phyloP scores from a whole-genome alignment of 92 coral and sea anemone species.

The Bergia sp. region DNA sequence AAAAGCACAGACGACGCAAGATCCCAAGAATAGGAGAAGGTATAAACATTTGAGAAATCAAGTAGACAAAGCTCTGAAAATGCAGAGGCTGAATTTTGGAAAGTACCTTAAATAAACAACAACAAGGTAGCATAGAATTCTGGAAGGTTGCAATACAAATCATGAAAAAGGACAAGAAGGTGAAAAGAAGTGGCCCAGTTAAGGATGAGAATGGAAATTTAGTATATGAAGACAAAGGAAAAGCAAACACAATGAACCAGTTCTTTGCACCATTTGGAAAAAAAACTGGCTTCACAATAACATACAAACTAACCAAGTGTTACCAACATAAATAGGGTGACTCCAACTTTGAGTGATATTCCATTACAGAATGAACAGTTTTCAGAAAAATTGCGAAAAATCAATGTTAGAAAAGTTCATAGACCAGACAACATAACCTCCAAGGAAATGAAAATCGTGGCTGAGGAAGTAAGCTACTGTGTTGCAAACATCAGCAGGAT shows the following conservation, averaged over 20 bases:
- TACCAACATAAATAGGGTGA: constrained; percentile 25
- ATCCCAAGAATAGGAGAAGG: constrained; percentile 17
- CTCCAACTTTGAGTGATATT: constrained; percentile 35
- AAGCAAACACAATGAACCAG: constrained; percentile 41
- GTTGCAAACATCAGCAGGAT: constrained; percentile 28
- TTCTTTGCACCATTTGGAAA: constrained; percentile 38
- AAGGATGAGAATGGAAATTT: constrained; percentile 10
- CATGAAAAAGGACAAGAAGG: neutral
- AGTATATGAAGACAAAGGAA: constrained; percentile 38
- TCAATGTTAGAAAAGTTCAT: no score
- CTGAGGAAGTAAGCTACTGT: constrained; percentile 30
- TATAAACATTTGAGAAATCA: constrained; percentile 1
- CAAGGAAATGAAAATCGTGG: constrained; percentile 32
- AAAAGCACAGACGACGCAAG: constrained; percentile 48
- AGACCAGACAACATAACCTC: neutral
- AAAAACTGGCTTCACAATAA: constrained; percentile 30
- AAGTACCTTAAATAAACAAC: neutral
- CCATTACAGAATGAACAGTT: constrained; percentile 33
- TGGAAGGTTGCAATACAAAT: neutral
- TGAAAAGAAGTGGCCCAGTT: neutral
- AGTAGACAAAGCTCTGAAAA: constrained; percentile 33
- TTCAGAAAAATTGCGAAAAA: constrained; percentile 27
- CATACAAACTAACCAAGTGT: neutral
- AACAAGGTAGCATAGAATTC: constrained; percentile 23
- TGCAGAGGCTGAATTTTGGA: constrained; percentile 37